Percentiles rank a stretch among this genome's conserved stretches.
These are phyloP conservation scores for Thunnus thynnus DNA, from an alignment of 2,113 vertebrate species.

Conservation along the genomic window DNA sequence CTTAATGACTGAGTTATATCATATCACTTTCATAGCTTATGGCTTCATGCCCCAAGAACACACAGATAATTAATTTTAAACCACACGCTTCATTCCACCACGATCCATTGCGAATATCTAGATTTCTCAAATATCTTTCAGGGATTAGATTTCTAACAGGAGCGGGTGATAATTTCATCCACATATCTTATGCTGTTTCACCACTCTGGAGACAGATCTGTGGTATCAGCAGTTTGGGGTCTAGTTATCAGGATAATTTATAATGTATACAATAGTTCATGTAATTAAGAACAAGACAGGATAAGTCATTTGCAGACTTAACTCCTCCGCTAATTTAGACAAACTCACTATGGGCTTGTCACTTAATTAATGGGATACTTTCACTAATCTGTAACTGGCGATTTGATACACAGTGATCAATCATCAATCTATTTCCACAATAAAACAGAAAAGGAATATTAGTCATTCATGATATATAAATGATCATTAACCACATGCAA, in stretches of 20 bases:
- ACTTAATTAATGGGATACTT: slow-evolving; percentile 56
- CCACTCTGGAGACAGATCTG: slow-evolving; percentile 37
- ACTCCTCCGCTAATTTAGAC: slow-evolving; percentile 57
- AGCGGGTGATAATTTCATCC: slow-evolving; percentile 26
- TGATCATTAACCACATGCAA: slow-evolving; percentile 55
- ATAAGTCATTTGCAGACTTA: slow-evolving; percentile 60
- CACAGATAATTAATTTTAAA: slow-evolving; percentile 47
- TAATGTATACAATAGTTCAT: slow-evolving; percentile 57
- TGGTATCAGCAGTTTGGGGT: slow-evolving; percentile 44
- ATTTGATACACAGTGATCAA: slow-evolving; percentile 50
- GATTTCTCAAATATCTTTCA: slow-evolving; percentile 12
- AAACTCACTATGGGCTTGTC: slow-evolving; percentile 47
- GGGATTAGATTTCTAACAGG: slow-evolving; percentile 16
- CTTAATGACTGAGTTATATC: slow-evolving; percentile 68
- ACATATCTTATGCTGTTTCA: slow-evolving; percentile 44
- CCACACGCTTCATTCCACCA: slow-evolving; percentile 27
- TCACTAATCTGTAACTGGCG: slow-evolving; percentile 45
- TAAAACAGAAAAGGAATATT: slow-evolving; percentile 39
- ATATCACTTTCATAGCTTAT: slow-evolving; percentile 50
- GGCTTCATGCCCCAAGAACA: slow-evolving; percentile 43
- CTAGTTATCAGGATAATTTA: slow-evolving; percentile 63
- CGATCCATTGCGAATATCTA: slow-evolving; percentile 11
- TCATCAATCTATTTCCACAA: slow-evolving; percentile 36
- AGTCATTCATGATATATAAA: slow-evolving; percentile 44
- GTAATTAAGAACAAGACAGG: slow-evolving; percentile 60